Base-by-base conservation (phyloP, 2,113 vertebrate species). In the Hylia prasina region DNA sequence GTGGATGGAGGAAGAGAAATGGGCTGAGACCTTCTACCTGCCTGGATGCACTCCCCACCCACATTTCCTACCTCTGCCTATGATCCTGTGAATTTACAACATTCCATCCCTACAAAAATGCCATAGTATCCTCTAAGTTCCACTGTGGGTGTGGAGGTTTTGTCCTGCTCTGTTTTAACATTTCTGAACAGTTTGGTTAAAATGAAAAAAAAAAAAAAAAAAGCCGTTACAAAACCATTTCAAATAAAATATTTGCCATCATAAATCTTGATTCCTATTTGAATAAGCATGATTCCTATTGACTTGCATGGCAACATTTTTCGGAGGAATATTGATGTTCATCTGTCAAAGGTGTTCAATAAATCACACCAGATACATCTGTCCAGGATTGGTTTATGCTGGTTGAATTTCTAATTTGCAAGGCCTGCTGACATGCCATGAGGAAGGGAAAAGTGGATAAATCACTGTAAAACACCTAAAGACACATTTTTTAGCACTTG, bases 151-250 rank as follows among this genome's bases (percentile, higher is more conserved):
- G 60, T 30, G 53, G 68, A 82, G 50, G 37, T 68, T 93, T 82
- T 60, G 35, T 25, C n/a, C 25, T 0, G 0, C n/a, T 90, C 39
- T 39, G 25, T 48, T 90, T 83, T 82, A 95, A 61, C 79, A 84
- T 64, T 88, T 93, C 54, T 72, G 77, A 85, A 54, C 93, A 90
- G 80, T 96, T 93, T 83, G 79, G 89, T 90, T 88, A 72, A 90
- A 94, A 72, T 23, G 1, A 1, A 60, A 22, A 33, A 53, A 48
- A 86, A 82, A 78, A 81, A 30, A 83, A 94, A 66, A 76, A 31
- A 93, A 45, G 42, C 64, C 69, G 58, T 82, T 90, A 91, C 20
- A 85, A 97, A 94, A 7, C 60, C 30, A 45, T 87, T 93, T 87
- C 45, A 48, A 80, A 93, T 69, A 87, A 90, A 66, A 68, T 42